These are phyloP conservation scores for Sebastes itinus DNA, from an alignment of 2,797 vertebrate genomes.

Conservation along the genomic window DNA sequence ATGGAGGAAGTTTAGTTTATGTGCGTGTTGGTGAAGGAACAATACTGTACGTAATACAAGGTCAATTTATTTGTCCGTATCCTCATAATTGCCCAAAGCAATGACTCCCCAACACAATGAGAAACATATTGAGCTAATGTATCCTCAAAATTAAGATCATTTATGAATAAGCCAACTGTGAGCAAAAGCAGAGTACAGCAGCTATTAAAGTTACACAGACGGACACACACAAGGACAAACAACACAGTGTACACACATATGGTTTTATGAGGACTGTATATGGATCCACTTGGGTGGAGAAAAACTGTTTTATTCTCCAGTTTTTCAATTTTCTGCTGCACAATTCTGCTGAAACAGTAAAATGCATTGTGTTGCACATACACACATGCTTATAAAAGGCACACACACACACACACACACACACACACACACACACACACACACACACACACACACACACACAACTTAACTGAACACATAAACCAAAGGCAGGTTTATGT, in stretches of 20 bases:
- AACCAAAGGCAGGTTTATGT: constrained; percentile 6
- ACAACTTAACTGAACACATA: background rate
- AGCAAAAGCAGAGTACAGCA: background rate
- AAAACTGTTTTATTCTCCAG: background rate
- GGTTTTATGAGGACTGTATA: constrained; percentile 12
- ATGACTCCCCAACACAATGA: constrained; percentile 4
- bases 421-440: background rate
- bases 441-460: background rate
- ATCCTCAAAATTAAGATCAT: constrained; percentile 12
- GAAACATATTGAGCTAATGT: constrained; percentile 19
- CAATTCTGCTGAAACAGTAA: constrained; percentile 36
- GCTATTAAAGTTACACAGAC: background rate
- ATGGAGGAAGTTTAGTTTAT: background rate
- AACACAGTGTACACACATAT: background rate
- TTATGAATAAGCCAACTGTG: constrained; percentile 23
- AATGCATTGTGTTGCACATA: constrained; percentile 15
- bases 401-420: background rate
- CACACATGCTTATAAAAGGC: background rate
- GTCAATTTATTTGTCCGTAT: constrained; percentile 20
- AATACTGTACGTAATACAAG: constrained; percentile 6
- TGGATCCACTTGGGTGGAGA: constrained; percentile 26
- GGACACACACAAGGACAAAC: background rate
- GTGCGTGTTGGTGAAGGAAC: background rate
- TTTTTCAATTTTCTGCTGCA: constrained; percentile 41
- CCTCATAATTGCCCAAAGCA: constrained; percentile 6